phyloP scores from a whole-genome alignment of 2,797 vertebrate species.

The Otolemur crassicaudatus region DNA sequence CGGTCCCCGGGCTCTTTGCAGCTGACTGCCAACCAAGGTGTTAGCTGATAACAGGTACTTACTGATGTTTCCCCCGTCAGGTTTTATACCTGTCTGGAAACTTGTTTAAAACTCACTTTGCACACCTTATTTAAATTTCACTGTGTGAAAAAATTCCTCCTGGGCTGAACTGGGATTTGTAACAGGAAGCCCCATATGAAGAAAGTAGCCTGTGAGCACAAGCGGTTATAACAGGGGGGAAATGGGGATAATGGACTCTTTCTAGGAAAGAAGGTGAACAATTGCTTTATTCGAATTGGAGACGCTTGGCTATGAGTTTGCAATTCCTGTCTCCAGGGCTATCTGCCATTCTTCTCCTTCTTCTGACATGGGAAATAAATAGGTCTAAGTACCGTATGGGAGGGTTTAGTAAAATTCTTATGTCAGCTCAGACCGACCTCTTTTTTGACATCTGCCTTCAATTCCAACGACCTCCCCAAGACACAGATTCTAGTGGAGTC shows the following conservation, averaged over 20 bases:
- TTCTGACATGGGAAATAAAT: neutral
- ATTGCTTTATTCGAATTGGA: neutral
- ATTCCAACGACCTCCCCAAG: neutral
- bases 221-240: neutral
- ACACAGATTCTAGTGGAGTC: neutral
- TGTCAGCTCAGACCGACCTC: neutral
- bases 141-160: neutral
- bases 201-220: neutral
- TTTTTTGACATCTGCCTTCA: neutral
- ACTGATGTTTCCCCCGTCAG: neutral
- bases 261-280: neutral
- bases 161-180: neutral
- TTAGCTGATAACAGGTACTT: neutral
- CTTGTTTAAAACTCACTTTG: constrained; percentile 46
- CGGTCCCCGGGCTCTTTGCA: neutral
- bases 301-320: neutral
- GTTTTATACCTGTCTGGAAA: constrained; percentile 14
- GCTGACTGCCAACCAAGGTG: neutral
- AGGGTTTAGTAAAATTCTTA: neutral
- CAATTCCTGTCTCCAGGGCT: neutral
- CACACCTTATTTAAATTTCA: constrained; percentile 38
- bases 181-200: neutral
- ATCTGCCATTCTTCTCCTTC: neutral
- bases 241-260: neutral
- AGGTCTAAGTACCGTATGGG: neutral